A percentile compares a stretch with the other conserved stretches of the same genome.
phyloP scores from a whole-genome alignment of 2,888 invertebrate genomes.

The Nyleta sp. region DNA sequence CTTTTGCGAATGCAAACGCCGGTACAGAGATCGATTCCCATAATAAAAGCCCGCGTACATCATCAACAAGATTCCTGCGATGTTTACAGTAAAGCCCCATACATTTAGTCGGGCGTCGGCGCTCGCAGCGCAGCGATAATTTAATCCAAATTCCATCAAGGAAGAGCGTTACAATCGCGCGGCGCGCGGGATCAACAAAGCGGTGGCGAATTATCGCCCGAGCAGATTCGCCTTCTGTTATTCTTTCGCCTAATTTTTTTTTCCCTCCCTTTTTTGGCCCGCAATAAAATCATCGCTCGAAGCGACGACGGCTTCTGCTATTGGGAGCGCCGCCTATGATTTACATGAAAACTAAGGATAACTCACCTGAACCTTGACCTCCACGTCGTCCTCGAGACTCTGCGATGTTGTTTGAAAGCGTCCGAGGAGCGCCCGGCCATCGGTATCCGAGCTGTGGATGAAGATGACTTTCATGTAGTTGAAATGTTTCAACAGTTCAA shows the following conservation, averaged over 20 bases:
- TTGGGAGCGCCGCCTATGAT: slow-evolving; percentile 49
- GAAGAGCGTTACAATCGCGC: slow-evolving; percentile 2
- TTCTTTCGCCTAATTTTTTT: slow-evolving; percentile 39
- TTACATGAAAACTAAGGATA: slow-evolving; percentile 65
- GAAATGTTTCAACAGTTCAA: slow-evolving; percentile 95
- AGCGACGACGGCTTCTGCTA: slow-evolving; percentile 33
- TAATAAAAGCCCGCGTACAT: slow-evolving; percentile 40
- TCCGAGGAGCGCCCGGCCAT: slow-evolving; percentile 95
- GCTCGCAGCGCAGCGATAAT: too few species aligned
- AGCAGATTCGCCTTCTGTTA: slow-evolving; percentile 25
- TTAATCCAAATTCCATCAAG: slow-evolving; percentile 51
- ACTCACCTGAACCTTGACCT: slow-evolving; percentile 91
- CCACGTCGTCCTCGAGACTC: slow-evolving; percentile 94
- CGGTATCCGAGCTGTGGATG: slow-evolving; percentile 98
- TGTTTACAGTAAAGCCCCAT: slow-evolving; percentile 43
- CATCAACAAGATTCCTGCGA: slow-evolving; percentile 31
- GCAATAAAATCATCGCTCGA: slow-evolving; percentile 55
- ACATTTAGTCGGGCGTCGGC: slow-evolving; percentile 16
- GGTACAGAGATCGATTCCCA: slow-evolving; percentile 19
- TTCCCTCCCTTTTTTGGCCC: slow-evolving; percentile 12
- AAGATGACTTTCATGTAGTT: slow-evolving; percentile 96
- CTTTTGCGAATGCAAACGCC: slow-evolving; percentile 7
- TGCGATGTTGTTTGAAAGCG: slow-evolving; percentile 97
- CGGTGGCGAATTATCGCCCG: slow-evolving; percentile 19
- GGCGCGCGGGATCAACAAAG: slow-evolving; percentile 38